Percentiles rank a stretch among this genome's conserved stretches.
These are phyloP conservation scores for zebrafish (Danio rerio) DNA, from an alignment of 2,113 vertebrate species.

Conservation along the genomic window GRCz12tu NC_133182.1:22530001-22530500, in stretches of 20 bases:
- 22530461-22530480: neutral
- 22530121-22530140: neutral
- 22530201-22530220: constrained; percentile 37
- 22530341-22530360: constrained; percentile 12
- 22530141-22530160: neutral
- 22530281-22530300: constrained; percentile 50
- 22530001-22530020: constrained; percentile 42
- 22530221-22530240: constrained; percentile 5
- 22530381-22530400: constrained; percentile 12
- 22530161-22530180: neutral
- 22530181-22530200: constrained; percentile 3
- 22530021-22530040: constrained; percentile 56
- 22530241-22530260: constrained; percentile 45
- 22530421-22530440: constrained; percentile 7
- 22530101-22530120: neutral
- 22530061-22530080: neutral
- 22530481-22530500: neutral
- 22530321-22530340: constrained; percentile 22
- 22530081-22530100: constrained; percentile 1
- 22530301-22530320: constrained; percentile 28
- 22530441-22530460: neutral
- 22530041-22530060: neutral
- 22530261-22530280: constrained; percentile 35
- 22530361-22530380: constrained; percentile 11
- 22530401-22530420: neutral